Base-by-base conservation (phyloP, 2,888 invertebrate species). In the Zaprionus lineosus region DNA sequence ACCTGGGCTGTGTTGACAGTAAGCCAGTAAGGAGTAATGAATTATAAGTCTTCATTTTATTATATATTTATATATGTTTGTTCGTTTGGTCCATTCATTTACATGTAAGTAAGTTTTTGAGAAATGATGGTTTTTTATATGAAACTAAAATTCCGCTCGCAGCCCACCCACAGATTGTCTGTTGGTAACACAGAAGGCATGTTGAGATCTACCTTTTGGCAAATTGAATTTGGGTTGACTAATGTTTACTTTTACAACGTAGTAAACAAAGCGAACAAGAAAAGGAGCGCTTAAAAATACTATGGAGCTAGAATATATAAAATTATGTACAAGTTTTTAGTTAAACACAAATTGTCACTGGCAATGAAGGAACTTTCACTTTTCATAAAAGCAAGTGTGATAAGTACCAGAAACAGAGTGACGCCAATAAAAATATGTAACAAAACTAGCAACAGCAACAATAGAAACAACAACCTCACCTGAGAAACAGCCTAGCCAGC, bases 281-380 rank as follows among this genome's bases (percentile, higher is more conserved):
- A n/a, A n/a, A n/a, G n/a, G n/a, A n/a, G n/a, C n/a, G n/a, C n/a
- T n/a, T n/a, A n/a, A n/a, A n/a, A n/a, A n/a, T n/a, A n/a, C n/a
- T n/a, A n/a, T n/a, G n/a, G n/a, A n/a, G n/a, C n/a, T n/a, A n/a
- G n/a, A n/a, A n/a, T n/a, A n/a, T n/a, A n/a, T n/a, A n/a, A n/a
- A n/a, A n/a, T n/a, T n/a, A n/a, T n/a, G n/a, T n/a, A n/a, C n/a
- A n/a, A n/a, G n/a, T n/a, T n/a, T n/a, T n/a, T n/a, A n/a, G n/a
- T n/a, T n/a, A n/a, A n/a, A n/a, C 24, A 24, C 1, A 2, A 8
- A n/a, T 24, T 24, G 24, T 24, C n/a, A 24, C 8, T 2, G 8
- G 24, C 24, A 8, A 41, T 57, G 43, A 64, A 51, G 63, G 59
- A 55, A 59, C 69, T 70, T 70, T 70, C 69, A 68, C 69, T 70